phyloP scores from a whole-genome alignment of 2,113 vertebrate genomes.

The Mohoua ochrocephala region DNA sequence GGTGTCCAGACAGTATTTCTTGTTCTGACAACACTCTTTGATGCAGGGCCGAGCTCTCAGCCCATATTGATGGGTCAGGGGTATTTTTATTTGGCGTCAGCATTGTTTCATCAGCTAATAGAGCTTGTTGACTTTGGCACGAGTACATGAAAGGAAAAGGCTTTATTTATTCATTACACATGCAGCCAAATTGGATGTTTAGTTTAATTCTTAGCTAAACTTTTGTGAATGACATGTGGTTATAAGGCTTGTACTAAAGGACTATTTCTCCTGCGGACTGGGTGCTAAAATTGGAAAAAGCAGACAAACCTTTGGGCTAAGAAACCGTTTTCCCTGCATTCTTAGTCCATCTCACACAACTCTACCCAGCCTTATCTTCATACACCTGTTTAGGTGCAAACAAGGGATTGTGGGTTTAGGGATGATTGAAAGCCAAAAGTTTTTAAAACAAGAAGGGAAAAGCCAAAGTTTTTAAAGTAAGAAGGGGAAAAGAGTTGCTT shows the following conservation, averaged over 20 bases:
- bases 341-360: not conserved
- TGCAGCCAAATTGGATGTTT: not conserved
- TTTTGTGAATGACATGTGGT: slow-evolving; percentile 33
- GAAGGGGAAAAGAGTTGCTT: not conserved
- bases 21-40: not conserved
- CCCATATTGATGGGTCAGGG: slow-evolving; percentile 35
- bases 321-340: not conserved
- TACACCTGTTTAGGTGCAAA: not conserved
- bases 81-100: slow-evolving; percentile 53
- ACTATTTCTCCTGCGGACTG: not conserved
- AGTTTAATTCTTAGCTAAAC: slow-evolving; percentile 55
- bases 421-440: not conserved
- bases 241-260: not conserved
- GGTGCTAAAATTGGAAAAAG: not conserved
- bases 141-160: not conserved
- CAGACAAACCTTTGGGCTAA: not conserved
- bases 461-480: not conserved
- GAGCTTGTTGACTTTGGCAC: slow-evolving; percentile 44
- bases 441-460: not conserved
- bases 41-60: slow-evolving; percentile 24
- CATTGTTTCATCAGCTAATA: slow-evolving; percentile 56
- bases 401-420: not conserved
- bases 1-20: not conserved
- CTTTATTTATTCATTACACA: slow-evolving; percentile 58
- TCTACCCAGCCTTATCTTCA: not conserved